Base-by-base conservation (phyloP, 2,888 invertebrate genomes). In the Scaptomyza parva region DNA sequence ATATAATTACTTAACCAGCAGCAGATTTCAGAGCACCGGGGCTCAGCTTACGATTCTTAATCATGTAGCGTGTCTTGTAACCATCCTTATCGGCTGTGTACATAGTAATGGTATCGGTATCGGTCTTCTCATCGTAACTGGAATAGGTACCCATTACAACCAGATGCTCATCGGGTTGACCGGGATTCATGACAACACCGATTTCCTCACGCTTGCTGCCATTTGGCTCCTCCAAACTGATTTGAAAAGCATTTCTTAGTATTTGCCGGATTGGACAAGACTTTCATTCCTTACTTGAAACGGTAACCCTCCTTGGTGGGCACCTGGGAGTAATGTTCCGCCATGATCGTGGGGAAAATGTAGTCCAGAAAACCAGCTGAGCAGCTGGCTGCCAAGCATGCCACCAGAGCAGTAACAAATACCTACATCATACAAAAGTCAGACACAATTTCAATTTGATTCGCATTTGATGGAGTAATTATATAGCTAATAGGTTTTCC, bases 11-110 rank as follows among this genome's bases (percentile, higher is more conserved):
- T 84, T 89, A 90, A 37, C 90, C 90, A 68, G 90, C 80, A 45
- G 81, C 76, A 7, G 89, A 80, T 66, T 90, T 90, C 48, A 90
- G 58, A 3, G 88, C 72, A 45, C 89, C 76, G 3, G 85, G 57
- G 67, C 83, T 82, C 60, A 90, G 65, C 68, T 89, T 90, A 43
- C 90, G 89, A 30, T 89, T 90, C 75, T 91, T 91, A 26, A 90
- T 73, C 69, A 76, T 70, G 28, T 89, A 89, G 22, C 88, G 87
- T 2, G 92, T 60, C 40, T 89, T 89, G 70, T 92, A 92, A 48
- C 92, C 92, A 69, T 90, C 88, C 67, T 92, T 92, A 51, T 91
- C 92, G 51, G 92, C 92, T 3, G 91, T 91, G 69, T 92, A 92
- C 90, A 91, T 90, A 7, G 91, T 90, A 3, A 89, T 78, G 11